Evolutionary conservation across 30 jellyfish, hydroid and myxozoan species (phyloP).

Genomic region (Aurelia sp.): DNA sequence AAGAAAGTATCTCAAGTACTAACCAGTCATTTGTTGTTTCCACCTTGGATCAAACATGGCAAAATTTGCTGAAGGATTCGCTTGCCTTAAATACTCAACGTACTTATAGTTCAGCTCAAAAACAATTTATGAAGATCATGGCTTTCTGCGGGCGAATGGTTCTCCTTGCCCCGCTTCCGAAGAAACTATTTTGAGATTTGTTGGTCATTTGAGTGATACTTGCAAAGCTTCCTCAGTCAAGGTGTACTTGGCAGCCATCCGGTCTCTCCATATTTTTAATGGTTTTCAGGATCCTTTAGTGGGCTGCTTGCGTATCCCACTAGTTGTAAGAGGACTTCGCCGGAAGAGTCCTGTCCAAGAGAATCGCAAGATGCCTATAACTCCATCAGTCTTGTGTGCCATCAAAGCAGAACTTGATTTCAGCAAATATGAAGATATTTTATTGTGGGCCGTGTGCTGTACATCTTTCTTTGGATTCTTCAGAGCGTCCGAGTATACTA

Average conservation of each 20-base stretch:
- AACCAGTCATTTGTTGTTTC: no score
- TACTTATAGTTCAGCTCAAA: constrained; percentile 7
- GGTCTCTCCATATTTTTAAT: neutral
- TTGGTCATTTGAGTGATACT: neutral
- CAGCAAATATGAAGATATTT: neutral
- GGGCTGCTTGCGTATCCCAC: no score
- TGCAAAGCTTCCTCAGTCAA: constrained; percentile 19
- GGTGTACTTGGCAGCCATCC: constrained; percentile 1
- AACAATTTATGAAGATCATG: neutral
- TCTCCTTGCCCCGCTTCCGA: constrained; percentile 14
- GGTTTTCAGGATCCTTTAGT: constrained; percentile 5
- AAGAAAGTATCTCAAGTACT: no score
- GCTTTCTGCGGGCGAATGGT: neutral
- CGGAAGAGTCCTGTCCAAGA: neutral
- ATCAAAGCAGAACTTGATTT: neutral
- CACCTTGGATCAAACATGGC: no score
- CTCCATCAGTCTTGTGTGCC: no score
- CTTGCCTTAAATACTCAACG: neutral
- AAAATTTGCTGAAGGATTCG: neutral
- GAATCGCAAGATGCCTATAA: constrained; percentile 10
- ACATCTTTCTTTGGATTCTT: constrained; percentile 27
- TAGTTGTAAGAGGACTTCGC: neutral
- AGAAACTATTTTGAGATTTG: constrained; percentile 2
- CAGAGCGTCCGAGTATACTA: constrained; percentile 5
- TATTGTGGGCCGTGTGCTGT: constrained; percentile 2